These are phyloP conservation scores for Neodon shergylaensis DNA, from an alignment of 2,113 vertebrate species.

Conservation along the genomic window DNA sequence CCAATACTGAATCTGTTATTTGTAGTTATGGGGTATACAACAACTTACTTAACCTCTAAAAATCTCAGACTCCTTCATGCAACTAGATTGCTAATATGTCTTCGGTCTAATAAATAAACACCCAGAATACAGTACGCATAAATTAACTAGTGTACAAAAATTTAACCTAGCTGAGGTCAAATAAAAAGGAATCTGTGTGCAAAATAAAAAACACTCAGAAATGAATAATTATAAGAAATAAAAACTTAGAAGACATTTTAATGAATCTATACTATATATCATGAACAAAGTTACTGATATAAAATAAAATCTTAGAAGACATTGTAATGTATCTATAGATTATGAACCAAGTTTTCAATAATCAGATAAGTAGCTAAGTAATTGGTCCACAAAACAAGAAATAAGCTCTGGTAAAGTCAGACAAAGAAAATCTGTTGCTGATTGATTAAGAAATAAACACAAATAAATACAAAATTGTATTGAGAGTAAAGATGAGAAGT, in stretches of 20 bases:
- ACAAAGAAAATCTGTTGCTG: neutral
- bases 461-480: neutral
- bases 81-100: neutral
- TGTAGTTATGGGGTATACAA: neutral
- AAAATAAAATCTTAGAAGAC: neutral
- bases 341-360: neutral
- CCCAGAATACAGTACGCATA: neutral
- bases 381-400: neutral
- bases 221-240: neutral
- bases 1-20: neutral
- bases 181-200: neutral
- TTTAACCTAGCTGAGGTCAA: neutral
- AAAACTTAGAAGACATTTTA: slow-evolving; percentile 16
- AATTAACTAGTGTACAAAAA: neutral
- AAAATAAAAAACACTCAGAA: neutral
- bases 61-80: slow-evolving; percentile 24
- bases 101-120: neutral
- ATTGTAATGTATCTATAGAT: slow-evolving; percentile 1
- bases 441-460: neutral
- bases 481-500: neutral
- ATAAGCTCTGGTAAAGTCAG: neutral
- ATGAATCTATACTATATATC: neutral
- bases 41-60: neutral
- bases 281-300: neutral
- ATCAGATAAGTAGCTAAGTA: neutral